Percentiles rank a stretch among this genome's conserved stretches.
Conservation (phyloP, 2,888 invertebrate species). For the Ligdia adustata region DNA sequence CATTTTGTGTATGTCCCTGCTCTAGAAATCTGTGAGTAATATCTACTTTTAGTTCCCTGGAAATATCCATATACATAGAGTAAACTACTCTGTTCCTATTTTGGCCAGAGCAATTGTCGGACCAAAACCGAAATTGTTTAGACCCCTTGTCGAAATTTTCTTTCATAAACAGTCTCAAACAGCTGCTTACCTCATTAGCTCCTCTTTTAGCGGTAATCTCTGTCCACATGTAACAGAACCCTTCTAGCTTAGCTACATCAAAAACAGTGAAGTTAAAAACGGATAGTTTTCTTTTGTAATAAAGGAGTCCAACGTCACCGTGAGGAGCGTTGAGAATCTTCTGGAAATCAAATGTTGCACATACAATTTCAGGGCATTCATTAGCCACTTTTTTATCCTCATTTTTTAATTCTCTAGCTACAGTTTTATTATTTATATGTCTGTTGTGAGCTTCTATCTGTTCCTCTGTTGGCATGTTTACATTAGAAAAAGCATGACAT, state of each 20-base stretch:
- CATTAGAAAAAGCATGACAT: slow-evolving; percentile 14
- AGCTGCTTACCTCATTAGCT: slow-evolving; percentile 24
- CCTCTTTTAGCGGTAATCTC: slow-evolving; percentile 19
- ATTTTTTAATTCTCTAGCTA: slow-evolving; percentile 13
- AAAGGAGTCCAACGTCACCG: slow-evolving; percentile 26
- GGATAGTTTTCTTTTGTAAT: slow-evolving; percentile 29
- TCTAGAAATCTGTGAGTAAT: slow-evolving; percentile 14
- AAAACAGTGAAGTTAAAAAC: slow-evolving; percentile 24
- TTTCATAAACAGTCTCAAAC: slow-evolving; percentile 17
- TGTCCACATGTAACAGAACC: slow-evolving; percentile 27
- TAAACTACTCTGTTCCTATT: slow-evolving; percentile 30
- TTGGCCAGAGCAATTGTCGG: slow-evolving; percentile 28
- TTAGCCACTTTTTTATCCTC: not conserved
- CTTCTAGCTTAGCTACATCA: slow-evolving; percentile 16
- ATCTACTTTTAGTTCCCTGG: not conserved
- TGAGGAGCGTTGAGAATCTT: slow-evolving; percentile 26
- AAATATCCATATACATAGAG: slow-evolving; percentile 9
- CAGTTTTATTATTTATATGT: slow-evolving; percentile 2
- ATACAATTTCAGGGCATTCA: slow-evolving; percentile 12
- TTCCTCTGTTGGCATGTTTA: not conserved
- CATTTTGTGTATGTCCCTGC: slow-evolving; percentile 23
- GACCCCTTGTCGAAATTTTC: slow-evolving; percentile 1
- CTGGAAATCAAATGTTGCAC: slow-evolving; percentile 15
- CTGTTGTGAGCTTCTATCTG: slow-evolving; percentile 1
- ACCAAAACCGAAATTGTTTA: slow-evolving; percentile 16